Percentiles rank a stretch among this genome's conserved stretches.
Conservation (phyloP, 2,113 vertebrate species). For the Epinephelus moara region DNA sequence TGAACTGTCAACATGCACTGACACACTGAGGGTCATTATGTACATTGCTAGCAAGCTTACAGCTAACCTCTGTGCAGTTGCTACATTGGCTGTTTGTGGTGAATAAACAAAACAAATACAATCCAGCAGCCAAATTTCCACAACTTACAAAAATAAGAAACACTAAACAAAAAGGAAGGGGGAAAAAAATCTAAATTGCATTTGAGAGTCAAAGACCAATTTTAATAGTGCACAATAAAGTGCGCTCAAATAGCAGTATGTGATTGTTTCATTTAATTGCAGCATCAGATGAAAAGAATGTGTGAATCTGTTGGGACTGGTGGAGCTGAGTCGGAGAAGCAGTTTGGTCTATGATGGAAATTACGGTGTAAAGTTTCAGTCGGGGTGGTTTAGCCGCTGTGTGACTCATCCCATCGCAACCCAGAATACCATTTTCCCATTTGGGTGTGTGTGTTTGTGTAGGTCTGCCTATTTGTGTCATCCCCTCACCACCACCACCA, state of each 20-base stretch:
- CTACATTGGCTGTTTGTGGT: too few species aligned
- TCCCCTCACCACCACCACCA: not conserved
- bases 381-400: not conserved
- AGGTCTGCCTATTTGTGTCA: conserved; percentile 3
- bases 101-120: not conserved
- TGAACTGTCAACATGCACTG: not conserved
- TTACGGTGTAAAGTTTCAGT: conserved; percentile 15
- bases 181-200: not conserved
- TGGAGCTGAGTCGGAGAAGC: not conserved
- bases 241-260: not conserved
- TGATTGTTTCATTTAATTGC: conserved; percentile 2
- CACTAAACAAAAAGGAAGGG: not conserved
- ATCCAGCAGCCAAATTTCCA: not conserved
- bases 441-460: conserved; percentile 29
- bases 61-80: not conserved
- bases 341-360: conserved; percentile 31
- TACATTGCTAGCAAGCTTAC: not conserved
- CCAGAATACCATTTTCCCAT: conserved; percentile 18
- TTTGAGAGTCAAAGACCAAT: not conserved
- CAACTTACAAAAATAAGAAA: not conserved
- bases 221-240: not conserved
- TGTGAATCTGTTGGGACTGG: conserved; percentile 8
- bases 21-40: not conserved
- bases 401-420: conserved; percentile 42
- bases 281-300: conserved; percentile 14